Percentiles rank a stretch among this genome's conserved stretches.
These are phyloP conservation scores for Aphodius sticticus DNA, from an alignment of 2,888 invertebrate species.

Conservation along the genomic window DNA sequence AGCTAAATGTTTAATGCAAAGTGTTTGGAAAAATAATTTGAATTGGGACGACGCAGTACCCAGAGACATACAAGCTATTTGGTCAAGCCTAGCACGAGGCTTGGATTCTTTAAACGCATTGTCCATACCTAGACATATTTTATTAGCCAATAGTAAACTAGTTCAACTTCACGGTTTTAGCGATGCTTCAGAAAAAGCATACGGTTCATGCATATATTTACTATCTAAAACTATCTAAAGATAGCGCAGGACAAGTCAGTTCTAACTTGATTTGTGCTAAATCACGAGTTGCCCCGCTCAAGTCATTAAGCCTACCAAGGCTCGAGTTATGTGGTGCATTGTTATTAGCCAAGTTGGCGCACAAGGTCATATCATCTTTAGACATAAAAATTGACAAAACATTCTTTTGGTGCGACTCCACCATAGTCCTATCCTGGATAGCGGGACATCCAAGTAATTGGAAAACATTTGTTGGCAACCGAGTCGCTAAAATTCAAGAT, in stretches of 20 bases:
- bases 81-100: neutral
- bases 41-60: neutral
- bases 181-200: conserved; percentile 25
- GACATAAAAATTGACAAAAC: conserved; percentile 11
- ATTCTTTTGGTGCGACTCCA: conserved; percentile 30
- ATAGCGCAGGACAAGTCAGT: conserved; percentile 8
- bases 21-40: neutral
- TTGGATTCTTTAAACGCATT: neutral
- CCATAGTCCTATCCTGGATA: conserved; percentile 30
- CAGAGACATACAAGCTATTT: neutral
- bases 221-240: conserved; percentile 8
- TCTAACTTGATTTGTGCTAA: conserved; percentile 18
- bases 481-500: conserved; percentile 23
- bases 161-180: conserved; percentile 19
- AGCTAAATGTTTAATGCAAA: neutral
- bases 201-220: conserved; percentile 21
- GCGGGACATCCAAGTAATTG: conserved; percentile 20
- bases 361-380: conserved; percentile 9
- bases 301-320: conserved; percentile 28
- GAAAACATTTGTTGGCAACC: conserved; percentile 32
- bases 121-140: conserved; percentile 14
- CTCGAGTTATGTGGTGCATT: conserved; percentile 36
- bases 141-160: neutral
- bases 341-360: conserved; percentile 28
- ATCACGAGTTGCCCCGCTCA: conserved; percentile 21